Base-by-base conservation (phyloP, 92 coral and sea anemone species). In the Chrysogorgia sp. region DNA sequence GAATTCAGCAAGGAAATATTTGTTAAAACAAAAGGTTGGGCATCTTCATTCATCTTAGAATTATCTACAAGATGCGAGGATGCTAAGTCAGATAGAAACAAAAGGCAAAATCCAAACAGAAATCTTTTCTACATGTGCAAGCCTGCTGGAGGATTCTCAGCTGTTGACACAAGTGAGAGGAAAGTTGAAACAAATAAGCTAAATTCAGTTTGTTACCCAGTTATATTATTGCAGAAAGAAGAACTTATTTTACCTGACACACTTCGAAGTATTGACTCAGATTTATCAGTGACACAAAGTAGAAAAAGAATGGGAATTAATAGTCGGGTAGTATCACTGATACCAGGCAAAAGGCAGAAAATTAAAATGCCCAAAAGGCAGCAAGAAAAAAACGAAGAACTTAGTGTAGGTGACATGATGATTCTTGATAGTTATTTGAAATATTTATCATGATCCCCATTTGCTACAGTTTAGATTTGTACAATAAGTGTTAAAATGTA, bases 21-120 rank as follows among this genome's bases (percentile, higher is more conserved):
- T 13, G 84, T 84, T 7, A 65, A 57, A 12, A 85, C 90, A 2
- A 85, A 85, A 67, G 96, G 96, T 24, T 91, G 96, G 96, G 92
- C 96, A 41, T 81, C 82, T 35, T 34, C 79, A 14, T 80, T 91
- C 33, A 80, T 91, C 20, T 75, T 74, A 1, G 75, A 68, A 26
- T 26, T 68, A 23, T 41, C 29, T 21, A 20, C 58, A 68, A 68
- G 32, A 47, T 35, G 40, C n/a, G 37, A 66, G 21, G 74, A 30
- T 17, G 32, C 30, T 41, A 43, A 28, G 28, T 6, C 20, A 34
- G 29, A 68, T 43, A 1, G 26, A 55, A 68, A 65, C 47, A 25
- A 37, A 65, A 15, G 15, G 12, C 23, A 0, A 12, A 65, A 43
- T 37, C 28, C 24, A 1, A 14, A 47, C n/a, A 47, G 35, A 24